Percentiles rank a stretch among this genome's conserved stretches.
Evolutionary conservation across 2,888 invertebrate genomes (phyloP).

Genomic region (Biston betularia): DNA sequence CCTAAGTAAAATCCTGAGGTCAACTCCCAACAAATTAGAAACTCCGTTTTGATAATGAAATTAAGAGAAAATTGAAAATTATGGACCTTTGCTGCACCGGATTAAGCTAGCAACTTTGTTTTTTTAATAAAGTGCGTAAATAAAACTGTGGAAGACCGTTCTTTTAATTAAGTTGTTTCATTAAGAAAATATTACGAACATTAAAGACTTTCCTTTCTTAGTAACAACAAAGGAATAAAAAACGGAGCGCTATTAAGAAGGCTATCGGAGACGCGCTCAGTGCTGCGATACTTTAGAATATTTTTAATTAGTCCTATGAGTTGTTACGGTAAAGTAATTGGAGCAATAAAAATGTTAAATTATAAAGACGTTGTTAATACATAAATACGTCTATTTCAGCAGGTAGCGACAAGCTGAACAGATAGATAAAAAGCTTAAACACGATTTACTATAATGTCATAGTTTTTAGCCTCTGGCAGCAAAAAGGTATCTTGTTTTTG

Average conservation of each 20-base stretch:
- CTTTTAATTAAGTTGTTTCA: conserved; percentile 43
- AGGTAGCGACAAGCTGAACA: no score
- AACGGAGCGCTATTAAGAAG: conserved; percentile 34
- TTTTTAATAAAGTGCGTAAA: conserved; percentile 38
- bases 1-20: conserved; percentile 25
- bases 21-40: conserved; percentile 32
- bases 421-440: no score
- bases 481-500: no score
- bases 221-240: conserved; percentile 37
- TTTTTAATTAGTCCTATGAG: conserved; percentile 26
- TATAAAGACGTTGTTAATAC: background rate
- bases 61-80: conserved; percentile 37
- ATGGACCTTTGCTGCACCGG: conserved; percentile 31
- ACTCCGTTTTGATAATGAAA: conserved; percentile 35
- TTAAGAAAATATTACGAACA: conserved; percentile 43
- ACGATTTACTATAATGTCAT: no score
- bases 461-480: no score
- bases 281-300: conserved; percentile 25
- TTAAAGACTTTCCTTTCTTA: conserved; percentile 27
- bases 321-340: conserved; percentile 18
- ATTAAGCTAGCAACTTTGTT: conserved; percentile 31
- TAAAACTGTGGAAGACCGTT: conserved; percentile 38
- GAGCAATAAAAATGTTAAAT: conserved; percentile 6
- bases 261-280: conserved; percentile 36
- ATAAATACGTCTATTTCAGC: no score